phyloP scores from a whole-genome alignment of 1,140 invertebrate genomes.

The Orius laevigatus region DNA sequence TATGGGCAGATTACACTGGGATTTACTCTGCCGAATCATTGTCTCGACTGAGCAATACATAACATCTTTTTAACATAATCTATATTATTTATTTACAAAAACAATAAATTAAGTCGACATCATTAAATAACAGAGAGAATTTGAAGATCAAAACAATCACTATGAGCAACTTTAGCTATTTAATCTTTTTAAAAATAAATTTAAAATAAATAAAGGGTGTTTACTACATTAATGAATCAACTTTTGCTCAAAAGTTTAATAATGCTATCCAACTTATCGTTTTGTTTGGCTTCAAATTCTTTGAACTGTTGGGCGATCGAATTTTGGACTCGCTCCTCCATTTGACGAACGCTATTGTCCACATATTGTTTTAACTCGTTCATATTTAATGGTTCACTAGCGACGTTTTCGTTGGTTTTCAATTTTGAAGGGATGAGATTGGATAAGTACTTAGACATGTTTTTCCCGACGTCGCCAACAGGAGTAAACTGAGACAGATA shows the following conservation, averaged over 20 bases:
- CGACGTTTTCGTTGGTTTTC: background rate
- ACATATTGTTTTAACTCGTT: constrained; percentile 7
- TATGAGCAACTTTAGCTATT: too few relatives aligned
- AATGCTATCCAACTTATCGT: constrained; percentile 13
- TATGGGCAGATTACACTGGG: too few relatives aligned
- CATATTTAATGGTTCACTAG: background rate
- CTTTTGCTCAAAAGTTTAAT: constrained; percentile 5
- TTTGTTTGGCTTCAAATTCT: constrained; percentile 13
- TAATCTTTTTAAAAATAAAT: too few relatives aligned
- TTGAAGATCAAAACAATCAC: too few relatives aligned
- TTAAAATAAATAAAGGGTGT: too few relatives aligned
- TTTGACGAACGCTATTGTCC: constrained; percentile 6
- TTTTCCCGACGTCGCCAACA: constrained; percentile 2
- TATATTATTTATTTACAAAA: too few relatives aligned
- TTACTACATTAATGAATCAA: too few relatives aligned
- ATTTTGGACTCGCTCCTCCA: constrained; percentile 10
- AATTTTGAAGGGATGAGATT: constrained; percentile 1
- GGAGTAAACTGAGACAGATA: constrained; percentile 8
- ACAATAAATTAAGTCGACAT: too few relatives aligned
- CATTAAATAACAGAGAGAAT: too few relatives aligned
- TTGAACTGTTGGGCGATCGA: constrained; percentile 9
- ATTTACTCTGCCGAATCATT: too few relatives aligned
- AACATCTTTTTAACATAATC: too few relatives aligned
- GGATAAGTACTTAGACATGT: constrained; percentile 9
- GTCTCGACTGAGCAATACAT: too few relatives aligned